Percentiles rank a stretch among this genome's conserved stretches.
Evolutionary conservation across 1,140 invertebrate species (phyloP).

Genomic region (Trichomalopsis sarcophagae): DNA sequence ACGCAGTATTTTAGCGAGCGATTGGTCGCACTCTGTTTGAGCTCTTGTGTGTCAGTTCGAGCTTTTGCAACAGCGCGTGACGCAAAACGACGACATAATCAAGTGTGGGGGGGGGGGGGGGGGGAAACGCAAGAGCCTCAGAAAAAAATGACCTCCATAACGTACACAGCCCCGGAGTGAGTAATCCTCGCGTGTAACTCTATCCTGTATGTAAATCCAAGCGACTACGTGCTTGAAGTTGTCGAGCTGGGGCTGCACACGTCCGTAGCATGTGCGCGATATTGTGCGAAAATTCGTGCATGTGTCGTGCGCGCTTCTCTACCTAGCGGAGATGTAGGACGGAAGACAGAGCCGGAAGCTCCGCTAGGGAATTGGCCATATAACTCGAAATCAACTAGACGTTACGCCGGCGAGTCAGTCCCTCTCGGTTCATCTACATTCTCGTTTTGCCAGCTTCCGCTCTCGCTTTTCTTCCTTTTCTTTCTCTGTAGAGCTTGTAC

Average conservation of each 20-base stretch:
- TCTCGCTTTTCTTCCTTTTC: neutral
- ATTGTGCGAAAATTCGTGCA: constrained; percentile 13
- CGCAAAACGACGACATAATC: no score
- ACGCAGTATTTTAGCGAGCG: no score
- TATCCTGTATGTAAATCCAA: neutral
- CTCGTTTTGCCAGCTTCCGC: neutral
- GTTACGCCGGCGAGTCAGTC: neutral
- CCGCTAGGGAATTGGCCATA: constrained; percentile 25
- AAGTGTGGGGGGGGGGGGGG: no score
- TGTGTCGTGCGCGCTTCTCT: neutral
- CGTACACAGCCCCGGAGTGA: no score
- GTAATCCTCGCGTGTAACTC: no score
- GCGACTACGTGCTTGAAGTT: neutral
- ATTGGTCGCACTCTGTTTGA: no score
- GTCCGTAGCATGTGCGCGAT: neutral
- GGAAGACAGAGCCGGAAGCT: constrained; percentile 4
- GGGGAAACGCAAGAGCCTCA: no score
- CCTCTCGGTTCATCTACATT: constrained; percentile 4
- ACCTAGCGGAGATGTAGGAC: neutral
- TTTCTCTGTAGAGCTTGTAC: neutral
- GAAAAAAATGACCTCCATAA: no score
- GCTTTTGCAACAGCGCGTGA: no score
- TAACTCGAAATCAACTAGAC: constrained; percentile 39
- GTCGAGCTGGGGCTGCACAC: neutral
- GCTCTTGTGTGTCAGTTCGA: no score